A percentile compares a stretch with the other conserved stretches of the same genome.
Conservation (phyloP, 1,140 invertebrate genomes). For the Helicoverpa zea region DNA sequence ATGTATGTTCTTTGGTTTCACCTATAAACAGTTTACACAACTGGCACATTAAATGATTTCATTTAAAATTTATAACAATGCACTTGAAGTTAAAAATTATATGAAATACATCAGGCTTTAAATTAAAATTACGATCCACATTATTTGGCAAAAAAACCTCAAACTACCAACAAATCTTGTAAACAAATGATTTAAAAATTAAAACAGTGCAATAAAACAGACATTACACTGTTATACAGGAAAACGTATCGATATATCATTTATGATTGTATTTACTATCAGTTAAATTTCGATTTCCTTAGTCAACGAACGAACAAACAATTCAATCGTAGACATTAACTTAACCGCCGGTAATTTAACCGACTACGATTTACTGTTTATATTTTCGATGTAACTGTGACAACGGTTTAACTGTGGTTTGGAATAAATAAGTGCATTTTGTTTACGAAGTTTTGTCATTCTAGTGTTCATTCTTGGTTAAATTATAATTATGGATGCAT, state of each 20-base stretch:
- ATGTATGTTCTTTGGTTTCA: too few species aligned
- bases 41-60: too few species aligned
- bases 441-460: conserved; percentile 35
- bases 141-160: neutral
- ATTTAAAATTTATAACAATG: too few species aligned
- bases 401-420: conserved; percentile 32
- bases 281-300: conserved; percentile 29
- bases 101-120: too few species aligned
- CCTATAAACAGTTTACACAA: too few species aligned
- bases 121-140: neutral
- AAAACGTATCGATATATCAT: neutral
- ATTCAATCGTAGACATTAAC: conserved; percentile 47
- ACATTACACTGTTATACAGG: too few species aligned
- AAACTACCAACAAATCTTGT: neutral
- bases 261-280: neutral
- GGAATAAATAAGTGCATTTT: conserved; percentile 32
- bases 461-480: too few species aligned
- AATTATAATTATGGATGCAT: too few species aligned
- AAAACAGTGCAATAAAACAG: conserved; percentile 7
- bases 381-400: conserved; percentile 33
- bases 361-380: conserved; percentile 38
- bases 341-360: conserved; percentile 38
- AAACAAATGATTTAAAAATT: conserved; percentile 26
- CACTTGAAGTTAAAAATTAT: too few species aligned
- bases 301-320: conserved; percentile 18